Evolutionary conservation across 1,140 invertebrate species (phyloP), one percentile per base, ranked within the genome.

Genomic region (Paralvinella palmiformis): DNA sequence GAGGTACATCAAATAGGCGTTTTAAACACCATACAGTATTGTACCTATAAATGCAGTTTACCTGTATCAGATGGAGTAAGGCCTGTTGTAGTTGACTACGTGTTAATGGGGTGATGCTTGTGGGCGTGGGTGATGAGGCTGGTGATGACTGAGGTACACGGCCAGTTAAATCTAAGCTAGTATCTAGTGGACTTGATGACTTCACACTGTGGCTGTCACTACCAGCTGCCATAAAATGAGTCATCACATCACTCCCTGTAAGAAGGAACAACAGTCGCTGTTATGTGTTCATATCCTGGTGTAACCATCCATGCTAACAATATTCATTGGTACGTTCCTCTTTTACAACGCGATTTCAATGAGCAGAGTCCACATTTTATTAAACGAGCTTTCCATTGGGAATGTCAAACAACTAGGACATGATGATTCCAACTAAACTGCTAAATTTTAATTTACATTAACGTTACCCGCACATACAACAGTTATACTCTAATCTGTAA

Each of bases 11-110:
- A 1, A 22, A 22, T 56, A 55, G 1, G 5, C 13, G 22, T 52
- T 27, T 31, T 17, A n/a, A 29, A 32, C 20, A 58, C 24, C 0
- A 58, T 24, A 32, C 20, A 37, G n/a, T 3, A 20, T 3, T 17
- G 22, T 48, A 10, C 24, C 10, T 15, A 17, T 15, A 50, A 60
- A 27, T 24, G 15, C 37, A 53, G 20, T 35, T 22, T 68, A 77
- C 72, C 75, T 91, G 90, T 31, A 94, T 82, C 59, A 95, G 83
- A 82, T 93, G 90, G 71, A 88, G 86, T 66, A 94, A 86, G 55
- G 91, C 91, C 82, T 94, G 91, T 41, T 91, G 85, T 52, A 95
- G 82, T 74, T 94, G 92, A 75, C 91, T 89, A 75, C 87, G 87
- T 22, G 91, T 93, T 20, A 94, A 81, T 3, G 91, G 90, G 73